Percentiles rank a stretch among this genome's conserved stretches.
Conservation (phyloP, 2,888 invertebrate species). For the Erebia epiphron region DNA sequence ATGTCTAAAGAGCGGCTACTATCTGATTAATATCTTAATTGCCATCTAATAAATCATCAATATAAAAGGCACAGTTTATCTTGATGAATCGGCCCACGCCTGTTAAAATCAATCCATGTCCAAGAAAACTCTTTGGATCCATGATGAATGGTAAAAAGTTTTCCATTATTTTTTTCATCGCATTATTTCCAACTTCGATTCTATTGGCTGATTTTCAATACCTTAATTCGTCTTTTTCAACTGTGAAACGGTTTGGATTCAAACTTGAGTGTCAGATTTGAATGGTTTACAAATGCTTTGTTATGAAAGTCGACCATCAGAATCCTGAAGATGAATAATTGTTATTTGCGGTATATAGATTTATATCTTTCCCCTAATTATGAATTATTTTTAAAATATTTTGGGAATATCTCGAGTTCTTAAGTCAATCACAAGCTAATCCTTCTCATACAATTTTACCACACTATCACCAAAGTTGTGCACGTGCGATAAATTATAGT, state of each 20-base stretch:
- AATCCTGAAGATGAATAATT: constrained; percentile 6
- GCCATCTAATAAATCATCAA: constrained; percentile 40
- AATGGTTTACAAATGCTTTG: constrained; percentile 34
- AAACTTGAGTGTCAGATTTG: constrained; percentile 30
- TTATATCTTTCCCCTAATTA: too few species aligned
- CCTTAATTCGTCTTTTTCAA: constrained; percentile 37
- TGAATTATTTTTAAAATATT: not conserved
- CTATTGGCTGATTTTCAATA: constrained; percentile 43
- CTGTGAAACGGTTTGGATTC: constrained; percentile 33
- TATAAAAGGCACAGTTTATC: constrained; percentile 34
- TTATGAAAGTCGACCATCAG: constrained; percentile 23
- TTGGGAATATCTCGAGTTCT: not conserved
- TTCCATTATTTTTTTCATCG: constrained; percentile 27
- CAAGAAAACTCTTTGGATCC: constrained; percentile 45
- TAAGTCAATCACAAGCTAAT: not conserved
- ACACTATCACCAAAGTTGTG: too few species aligned
- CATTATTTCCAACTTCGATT: constrained; percentile 40
- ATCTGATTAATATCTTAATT: constrained; percentile 36
- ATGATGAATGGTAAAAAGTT: constrained; percentile 45
- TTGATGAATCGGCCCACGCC: constrained; percentile 42
- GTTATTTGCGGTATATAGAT: not conserved
- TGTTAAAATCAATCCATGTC: constrained; percentile 46
- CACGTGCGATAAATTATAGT: not conserved
- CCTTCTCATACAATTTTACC: not conserved
- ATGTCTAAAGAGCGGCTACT: constrained; percentile 24